phyloP scores from a whole-genome alignment of 2,888 invertebrate genomes.

The Platerodrilus igneus region DNA sequence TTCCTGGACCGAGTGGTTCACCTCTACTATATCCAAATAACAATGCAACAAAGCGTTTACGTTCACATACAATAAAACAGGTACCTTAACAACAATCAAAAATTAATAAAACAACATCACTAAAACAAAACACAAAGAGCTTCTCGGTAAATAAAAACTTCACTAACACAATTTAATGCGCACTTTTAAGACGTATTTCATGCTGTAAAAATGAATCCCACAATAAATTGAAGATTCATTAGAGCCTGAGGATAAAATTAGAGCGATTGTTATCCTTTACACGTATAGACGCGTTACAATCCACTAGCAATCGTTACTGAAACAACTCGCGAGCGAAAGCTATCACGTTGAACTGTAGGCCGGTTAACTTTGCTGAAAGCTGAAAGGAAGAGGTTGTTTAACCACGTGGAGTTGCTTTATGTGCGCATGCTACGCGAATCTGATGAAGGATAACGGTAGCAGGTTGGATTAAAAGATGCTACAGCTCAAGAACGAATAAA shows the following conservation, averaged over 20 bases:
- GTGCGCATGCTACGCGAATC: slow-evolving; percentile 18
- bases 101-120: background rate
- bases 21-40: too few species aligned
- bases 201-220: slow-evolving; percentile 5
- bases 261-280: slow-evolving; percentile 9
- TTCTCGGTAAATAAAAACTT: slow-evolving; percentile 2
- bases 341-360: slow-evolving; percentile 24
- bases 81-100: slow-evolving; percentile 1
- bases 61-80: slow-evolving; percentile 4
- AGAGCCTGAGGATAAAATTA: slow-evolving; percentile 12
- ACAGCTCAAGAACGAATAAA: too few species aligned
- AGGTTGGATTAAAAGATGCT: too few species aligned
- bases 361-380: slow-evolving; percentile 22
- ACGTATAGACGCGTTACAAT: slow-evolving; percentile 18
- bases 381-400: slow-evolving; percentile 19
- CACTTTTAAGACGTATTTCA: too few species aligned
- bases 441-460: slow-evolving; percentile 17
- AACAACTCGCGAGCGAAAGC: slow-evolving; percentile 12
- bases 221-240: slow-evolving; percentile 14
- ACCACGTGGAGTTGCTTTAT: slow-evolving; percentile 22
- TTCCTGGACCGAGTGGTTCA: slow-evolving; percentile 11
- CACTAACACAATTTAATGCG: too few species aligned
- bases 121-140: background rate
- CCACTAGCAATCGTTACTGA: too few species aligned
- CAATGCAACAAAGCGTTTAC: too few species aligned